Conservation (phyloP, 2,113 vertebrate species). For the Thunnus thynnus region DNA sequence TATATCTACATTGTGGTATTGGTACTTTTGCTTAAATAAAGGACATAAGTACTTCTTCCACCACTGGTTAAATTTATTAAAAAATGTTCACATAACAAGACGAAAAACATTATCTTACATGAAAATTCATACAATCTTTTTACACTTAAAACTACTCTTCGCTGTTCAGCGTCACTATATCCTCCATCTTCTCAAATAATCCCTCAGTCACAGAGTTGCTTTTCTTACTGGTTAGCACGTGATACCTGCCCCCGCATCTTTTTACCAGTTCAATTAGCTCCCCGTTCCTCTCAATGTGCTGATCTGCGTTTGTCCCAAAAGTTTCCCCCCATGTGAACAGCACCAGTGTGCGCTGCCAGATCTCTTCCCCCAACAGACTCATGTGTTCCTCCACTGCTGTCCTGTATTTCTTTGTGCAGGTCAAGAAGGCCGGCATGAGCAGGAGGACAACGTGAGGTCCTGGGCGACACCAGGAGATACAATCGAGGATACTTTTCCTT, state of each 20-base stretch:
- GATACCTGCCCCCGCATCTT: constrained; percentile 73
- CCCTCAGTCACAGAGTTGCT: constrained; percentile 28
- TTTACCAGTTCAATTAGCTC: constrained; percentile 73
- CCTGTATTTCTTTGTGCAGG: constrained; percentile 76
- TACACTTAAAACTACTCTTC: not conserved
- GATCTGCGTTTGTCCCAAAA: constrained; percentile 76
- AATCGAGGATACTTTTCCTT: constrained; percentile 45
- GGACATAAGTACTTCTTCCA: not conserved
- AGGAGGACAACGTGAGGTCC: constrained; percentile 77
- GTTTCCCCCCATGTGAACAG: constrained; percentile 82
- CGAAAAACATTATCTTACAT: not conserved
- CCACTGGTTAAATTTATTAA: constrained; percentile 11
- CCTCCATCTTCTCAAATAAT: constrained; percentile 76
- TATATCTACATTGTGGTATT: not conserved
- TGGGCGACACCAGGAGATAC: constrained; percentile 61
- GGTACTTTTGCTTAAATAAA: not conserved
- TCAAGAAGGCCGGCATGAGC: constrained; percentile 79
- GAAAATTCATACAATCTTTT: not conserved
- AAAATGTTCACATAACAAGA: constrained; percentile 9
- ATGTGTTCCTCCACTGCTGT: constrained; percentile 67
- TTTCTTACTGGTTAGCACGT: constrained; percentile 66
- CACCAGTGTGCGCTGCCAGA: constrained; percentile 75
- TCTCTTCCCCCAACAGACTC: constrained; percentile 55
- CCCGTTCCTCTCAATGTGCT: constrained; percentile 79
- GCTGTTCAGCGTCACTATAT: constrained; percentile 58